Conservation (phyloP, 2,113 vertebrate genomes). For the Danio rerio region GRCz12tu NC_133194.1:30540001-30540500, state of each 20-base stretch:
- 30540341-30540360: too few species aligned
- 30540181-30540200: background rate
- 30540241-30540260: background rate
- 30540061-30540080: background rate
- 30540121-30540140: background rate
- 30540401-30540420: too few species aligned
- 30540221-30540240: background rate
- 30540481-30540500: too few species aligned
- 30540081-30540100: background rate
- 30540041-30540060: slow-evolving; percentile 7
- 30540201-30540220: background rate
- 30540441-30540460: too few species aligned
- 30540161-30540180: background rate
- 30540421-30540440: too few species aligned
- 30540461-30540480: too few species aligned
- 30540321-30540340: too few species aligned
- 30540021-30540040: slow-evolving; percentile 3
- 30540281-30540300: too few species aligned
- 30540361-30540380: too few species aligned
- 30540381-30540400: too few species aligned
- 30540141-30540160: background rate
- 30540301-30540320: too few species aligned
- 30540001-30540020: background rate
- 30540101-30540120: too few species aligned
- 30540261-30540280: background rate